These are phyloP conservation scores for Macrotus californicus DNA, from an alignment of 2,113 vertebrate genomes.

Conservation along the genomic window DNA sequence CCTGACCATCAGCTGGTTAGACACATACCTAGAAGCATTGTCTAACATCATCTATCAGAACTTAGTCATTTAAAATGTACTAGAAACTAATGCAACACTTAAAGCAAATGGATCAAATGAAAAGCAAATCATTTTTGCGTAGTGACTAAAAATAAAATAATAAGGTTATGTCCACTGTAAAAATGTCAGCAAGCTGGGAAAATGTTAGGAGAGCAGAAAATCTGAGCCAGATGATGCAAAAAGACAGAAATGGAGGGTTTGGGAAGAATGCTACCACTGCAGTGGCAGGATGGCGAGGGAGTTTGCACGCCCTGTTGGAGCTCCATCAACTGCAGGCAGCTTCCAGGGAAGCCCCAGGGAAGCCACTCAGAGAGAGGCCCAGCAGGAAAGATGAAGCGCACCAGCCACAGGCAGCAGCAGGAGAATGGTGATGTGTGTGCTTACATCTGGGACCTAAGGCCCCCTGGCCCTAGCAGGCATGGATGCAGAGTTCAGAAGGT, in stretches of 20 bases:
- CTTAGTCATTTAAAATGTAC: neutral
- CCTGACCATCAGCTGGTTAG: neutral
- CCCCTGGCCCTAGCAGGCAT: neutral
- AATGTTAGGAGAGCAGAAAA: conserved; percentile 31
- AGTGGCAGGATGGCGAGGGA: neutral
- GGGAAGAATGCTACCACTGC: neutral
- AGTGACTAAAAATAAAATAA: conserved; percentile 41
- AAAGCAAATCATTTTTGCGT: neutral
- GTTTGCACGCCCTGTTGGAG: no score
- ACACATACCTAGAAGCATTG: neutral
- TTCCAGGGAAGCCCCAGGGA: neutral
- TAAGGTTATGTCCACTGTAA: conserved; percentile 22
- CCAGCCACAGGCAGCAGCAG: neutral
- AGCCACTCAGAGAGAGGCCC: neutral
- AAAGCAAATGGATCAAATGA: neutral
- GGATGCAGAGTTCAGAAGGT: neutral
- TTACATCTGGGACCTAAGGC: neutral
- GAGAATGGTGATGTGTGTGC: rapidly evolving
- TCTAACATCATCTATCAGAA: neutral
- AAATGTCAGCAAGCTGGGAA: conserved; percentile 22
- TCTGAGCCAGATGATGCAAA: conserved; percentile 24
- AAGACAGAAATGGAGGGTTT: neutral
- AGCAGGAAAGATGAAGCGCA: neutral
- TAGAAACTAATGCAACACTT: neutral
- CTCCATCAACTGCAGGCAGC: neutral